Evolutionary conservation across 2,888 invertebrate species (phyloP).

Genomic region (Lacanobia wlatinum): DNA sequence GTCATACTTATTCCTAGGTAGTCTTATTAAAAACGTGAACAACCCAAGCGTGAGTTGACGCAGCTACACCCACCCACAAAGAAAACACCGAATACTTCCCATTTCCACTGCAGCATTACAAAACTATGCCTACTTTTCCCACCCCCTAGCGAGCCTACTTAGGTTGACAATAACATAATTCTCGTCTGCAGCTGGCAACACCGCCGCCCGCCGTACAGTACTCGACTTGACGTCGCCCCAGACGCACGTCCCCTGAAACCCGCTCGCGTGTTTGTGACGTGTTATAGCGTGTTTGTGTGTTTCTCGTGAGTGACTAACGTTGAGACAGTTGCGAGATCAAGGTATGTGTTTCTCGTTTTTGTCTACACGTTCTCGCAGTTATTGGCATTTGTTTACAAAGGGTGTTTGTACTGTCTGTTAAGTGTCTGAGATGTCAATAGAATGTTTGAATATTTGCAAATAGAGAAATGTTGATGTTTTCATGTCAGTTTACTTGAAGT

Average conservation of each 20-base stretch:
- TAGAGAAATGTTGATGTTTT: slow-evolving; percentile 30
- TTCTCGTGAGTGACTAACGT: slow-evolving; percentile 55
- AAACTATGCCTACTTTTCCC: slow-evolving; percentile 35
- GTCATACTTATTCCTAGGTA: background rate
- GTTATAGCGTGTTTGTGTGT: slow-evolving; percentile 74
- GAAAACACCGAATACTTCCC: slow-evolving; percentile 1
- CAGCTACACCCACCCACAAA: slow-evolving; percentile 9
- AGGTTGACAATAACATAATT: slow-evolving; percentile 66
- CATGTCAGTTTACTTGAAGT: background rate
- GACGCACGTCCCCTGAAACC: slow-evolving; percentile 76
- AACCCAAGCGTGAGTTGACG: background rate
- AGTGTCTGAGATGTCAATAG: slow-evolving; percentile 40
- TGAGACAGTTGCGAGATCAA: slow-evolving; percentile 50
- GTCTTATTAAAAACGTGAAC: background rate
- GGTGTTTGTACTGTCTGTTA: slow-evolving; percentile 43
- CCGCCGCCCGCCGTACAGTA: slow-evolving; percentile 81
- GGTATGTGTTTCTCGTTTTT: slow-evolving; percentile 61
- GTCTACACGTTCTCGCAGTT: background rate
- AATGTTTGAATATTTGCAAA: slow-evolving; percentile 30
- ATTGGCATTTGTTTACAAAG: slow-evolving; percentile 51
- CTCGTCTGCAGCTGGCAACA: slow-evolving; percentile 67
- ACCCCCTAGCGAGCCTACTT: slow-evolving; percentile 52
- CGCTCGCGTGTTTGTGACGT: slow-evolving; percentile 76
- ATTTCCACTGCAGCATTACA: slow-evolving; percentile 39
- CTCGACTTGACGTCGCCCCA: slow-evolving; percentile 72